Conservation (phyloP, 2,113 vertebrate species). For the Ictalurus furcatus region DNA sequence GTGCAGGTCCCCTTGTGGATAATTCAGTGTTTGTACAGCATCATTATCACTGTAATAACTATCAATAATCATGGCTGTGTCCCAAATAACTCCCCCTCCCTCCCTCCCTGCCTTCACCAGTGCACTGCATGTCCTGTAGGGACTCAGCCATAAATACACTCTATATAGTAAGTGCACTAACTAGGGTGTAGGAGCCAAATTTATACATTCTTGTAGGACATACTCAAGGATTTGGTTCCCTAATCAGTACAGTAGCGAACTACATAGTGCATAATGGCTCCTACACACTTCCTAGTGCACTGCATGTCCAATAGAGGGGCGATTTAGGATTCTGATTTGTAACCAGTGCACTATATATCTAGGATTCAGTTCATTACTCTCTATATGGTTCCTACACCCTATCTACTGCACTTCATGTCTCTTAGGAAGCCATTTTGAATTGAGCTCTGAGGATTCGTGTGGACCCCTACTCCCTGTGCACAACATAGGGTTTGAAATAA, state of each 20-base stretch:
- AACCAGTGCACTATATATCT: not conserved
- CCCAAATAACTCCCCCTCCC: not conserved
- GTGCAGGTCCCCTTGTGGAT: not conserved
- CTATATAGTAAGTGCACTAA: not conserved
- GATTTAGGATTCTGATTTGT: not conserved
- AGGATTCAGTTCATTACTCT: not conserved
- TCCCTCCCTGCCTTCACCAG: not conserved
- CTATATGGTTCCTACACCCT: not conserved
- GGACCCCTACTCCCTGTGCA: not conserved
- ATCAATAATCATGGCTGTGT: not conserved
- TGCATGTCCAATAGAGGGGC: not conserved
- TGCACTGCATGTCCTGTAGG: not conserved
- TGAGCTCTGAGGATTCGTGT: not conserved
- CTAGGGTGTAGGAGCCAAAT: not conserved
- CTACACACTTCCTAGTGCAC: not conserved
- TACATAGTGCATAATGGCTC: not conserved
- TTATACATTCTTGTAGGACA: not conserved
- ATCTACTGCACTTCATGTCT: not conserved
- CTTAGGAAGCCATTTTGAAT: not conserved
- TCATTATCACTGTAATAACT: not conserved
- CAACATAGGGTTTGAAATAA: not conserved
- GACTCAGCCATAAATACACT: not conserved
- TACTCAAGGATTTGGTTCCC: not conserved
- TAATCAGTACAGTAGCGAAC: not conserved
- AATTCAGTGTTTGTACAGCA: not conserved